A percentile compares a stretch with the other conserved stretches of the same genome.
Evolutionary conservation across 2,888 invertebrate species (phyloP).

Genomic region (Trichopoda pennipes): DNA sequence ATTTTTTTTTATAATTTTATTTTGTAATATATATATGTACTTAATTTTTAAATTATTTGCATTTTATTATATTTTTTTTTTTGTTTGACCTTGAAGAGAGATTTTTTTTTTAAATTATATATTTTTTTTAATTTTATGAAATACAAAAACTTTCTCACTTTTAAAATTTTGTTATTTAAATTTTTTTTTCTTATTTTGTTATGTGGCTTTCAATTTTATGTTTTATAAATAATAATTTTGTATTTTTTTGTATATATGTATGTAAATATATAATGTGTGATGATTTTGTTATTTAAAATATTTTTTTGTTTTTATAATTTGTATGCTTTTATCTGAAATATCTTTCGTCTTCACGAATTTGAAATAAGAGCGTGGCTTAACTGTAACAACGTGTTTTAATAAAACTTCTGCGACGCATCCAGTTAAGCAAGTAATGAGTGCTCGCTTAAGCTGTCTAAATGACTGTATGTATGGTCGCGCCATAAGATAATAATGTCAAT

Average conservation of each 20-base stretch:
- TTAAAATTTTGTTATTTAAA: too few relatives aligned
- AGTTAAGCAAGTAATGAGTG: slow-evolving; percentile 59
- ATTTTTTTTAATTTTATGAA: neutral
- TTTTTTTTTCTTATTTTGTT: slow-evolving; percentile 2
- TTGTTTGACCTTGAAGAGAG: slow-evolving; percentile 34
- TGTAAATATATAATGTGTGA: slow-evolving; percentile 1
- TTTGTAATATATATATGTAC: too few relatives aligned
- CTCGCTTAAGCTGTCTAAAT: slow-evolving; percentile 61
- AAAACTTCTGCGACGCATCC: slow-evolving; percentile 63
- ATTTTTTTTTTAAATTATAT: slow-evolving; percentile 8
- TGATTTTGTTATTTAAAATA: slow-evolving; percentile 3
- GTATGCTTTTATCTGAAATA: too few relatives aligned
- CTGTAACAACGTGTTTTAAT: slow-evolving; percentile 59
- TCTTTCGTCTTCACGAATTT: slow-evolving; percentile 46
- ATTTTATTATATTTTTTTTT: neutral
- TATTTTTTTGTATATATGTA: neutral
- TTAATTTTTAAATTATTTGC: neutral
- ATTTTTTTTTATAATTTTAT: slow-evolving; percentile 7
- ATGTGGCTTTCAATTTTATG: neutral
- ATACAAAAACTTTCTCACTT: neutral
- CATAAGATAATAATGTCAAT: slow-evolving; percentile 59
- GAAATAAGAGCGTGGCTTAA: slow-evolving; percentile 54
- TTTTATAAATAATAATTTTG: neutral
- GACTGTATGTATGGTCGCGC: slow-evolving; percentile 56
- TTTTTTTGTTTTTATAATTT: slow-evolving; percentile 4